phyloP scores from a whole-genome alignment of 2,888 invertebrate species.

The Himalopsyche japonica region DNA sequence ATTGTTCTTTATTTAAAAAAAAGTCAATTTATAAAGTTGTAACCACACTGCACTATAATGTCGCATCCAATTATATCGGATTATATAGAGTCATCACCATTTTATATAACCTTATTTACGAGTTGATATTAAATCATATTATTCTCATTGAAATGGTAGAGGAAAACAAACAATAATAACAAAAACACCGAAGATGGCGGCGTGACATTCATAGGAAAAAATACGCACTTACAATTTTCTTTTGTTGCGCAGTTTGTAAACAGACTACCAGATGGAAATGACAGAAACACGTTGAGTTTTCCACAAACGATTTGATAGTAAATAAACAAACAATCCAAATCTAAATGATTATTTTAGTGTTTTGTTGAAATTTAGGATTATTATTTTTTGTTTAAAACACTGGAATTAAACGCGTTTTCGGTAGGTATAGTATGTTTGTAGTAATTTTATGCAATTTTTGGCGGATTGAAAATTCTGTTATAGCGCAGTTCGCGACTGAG shows the following conservation, averaged over 20 bases:
- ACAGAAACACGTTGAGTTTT: neutral
- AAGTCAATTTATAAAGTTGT: neutral
- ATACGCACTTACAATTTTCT: neutral
- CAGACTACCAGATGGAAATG: neutral
- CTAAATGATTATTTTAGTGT: no score
- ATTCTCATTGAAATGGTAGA: neutral
- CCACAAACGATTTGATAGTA: neutral
- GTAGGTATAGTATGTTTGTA: neutral
- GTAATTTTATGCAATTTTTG: neutral
- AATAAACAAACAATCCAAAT: neutral
- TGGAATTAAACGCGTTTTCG: neutral
- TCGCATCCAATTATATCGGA: neutral
- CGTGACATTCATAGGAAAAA: neutral
- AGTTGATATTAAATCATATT: neutral
- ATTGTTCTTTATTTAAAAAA: neutral
- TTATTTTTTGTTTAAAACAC: neutral
- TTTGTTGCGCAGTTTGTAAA: neutral
- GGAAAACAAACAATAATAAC: constrained; percentile 2
- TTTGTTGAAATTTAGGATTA: no score
- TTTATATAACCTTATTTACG: neutral
- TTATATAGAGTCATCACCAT: neutral
- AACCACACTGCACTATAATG: neutral
- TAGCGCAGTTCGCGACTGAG: constrained; percentile 23
- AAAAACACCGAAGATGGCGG: constrained; percentile 4
- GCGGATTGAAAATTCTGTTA: neutral